phyloP scores from a whole-genome alignment of 2,113 vertebrate species.

The Typhlomys cinereus region DNA sequence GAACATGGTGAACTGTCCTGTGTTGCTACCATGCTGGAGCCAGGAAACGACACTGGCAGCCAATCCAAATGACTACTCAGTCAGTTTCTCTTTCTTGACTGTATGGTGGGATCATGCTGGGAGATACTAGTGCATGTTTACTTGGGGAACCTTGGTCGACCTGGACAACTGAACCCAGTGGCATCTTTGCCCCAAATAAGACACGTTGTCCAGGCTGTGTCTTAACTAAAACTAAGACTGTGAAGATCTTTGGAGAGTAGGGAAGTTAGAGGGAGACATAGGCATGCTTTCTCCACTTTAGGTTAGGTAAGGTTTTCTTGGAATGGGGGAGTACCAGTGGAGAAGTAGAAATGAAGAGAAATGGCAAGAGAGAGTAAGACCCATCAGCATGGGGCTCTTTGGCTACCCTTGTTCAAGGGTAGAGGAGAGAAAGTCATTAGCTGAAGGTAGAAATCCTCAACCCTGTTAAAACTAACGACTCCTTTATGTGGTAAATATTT shows the following conservation, averaged over 20 bases:
- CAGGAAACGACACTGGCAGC: background rate
- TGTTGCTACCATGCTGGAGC: background rate
- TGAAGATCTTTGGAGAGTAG: background rate
- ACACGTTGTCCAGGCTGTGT: background rate
- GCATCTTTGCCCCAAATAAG: background rate
- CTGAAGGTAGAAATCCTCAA: background rate
- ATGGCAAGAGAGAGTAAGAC: background rate
- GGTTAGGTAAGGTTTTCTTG: background rate
- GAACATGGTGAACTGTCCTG: background rate
- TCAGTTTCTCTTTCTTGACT: background rate
- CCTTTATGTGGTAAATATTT: slow-evolving; percentile 60
- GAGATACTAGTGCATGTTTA: background rate
- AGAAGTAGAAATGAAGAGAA: background rate
- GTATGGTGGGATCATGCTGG: background rate
- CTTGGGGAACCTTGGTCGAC: background rate
- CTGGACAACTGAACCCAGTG: background rate
- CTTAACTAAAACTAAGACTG: background rate
- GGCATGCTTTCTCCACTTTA: background rate
- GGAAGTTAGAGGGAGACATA: background rate
- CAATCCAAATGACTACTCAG: background rate
- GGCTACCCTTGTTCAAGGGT: background rate
- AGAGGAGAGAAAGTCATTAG: background rate
- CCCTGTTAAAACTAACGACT: slow-evolving; percentile 42
- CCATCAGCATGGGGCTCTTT: background rate
- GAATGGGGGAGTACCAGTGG: background rate